These are phyloP conservation scores for Araneus ventricosus DNA, from an alignment of 1,140 invertebrate genomes.

Conservation along the genomic window DNA sequence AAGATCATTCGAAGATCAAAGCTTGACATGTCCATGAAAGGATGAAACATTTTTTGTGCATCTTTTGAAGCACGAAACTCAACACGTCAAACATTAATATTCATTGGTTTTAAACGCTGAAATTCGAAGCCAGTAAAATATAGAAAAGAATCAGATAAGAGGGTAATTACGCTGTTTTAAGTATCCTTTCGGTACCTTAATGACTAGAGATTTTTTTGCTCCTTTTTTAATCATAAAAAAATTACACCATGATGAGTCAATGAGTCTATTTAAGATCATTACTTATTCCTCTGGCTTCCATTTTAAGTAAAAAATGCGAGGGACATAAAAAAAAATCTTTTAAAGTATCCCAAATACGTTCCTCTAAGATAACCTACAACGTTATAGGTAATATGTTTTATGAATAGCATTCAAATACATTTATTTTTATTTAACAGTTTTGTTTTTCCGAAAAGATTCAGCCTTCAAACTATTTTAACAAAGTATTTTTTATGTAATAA, in stretches of 20 bases:
- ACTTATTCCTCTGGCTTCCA: background rate
- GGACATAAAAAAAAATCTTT: background rate
- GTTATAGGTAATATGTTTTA: too few species aligned
- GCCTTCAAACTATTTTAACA: too few species aligned
- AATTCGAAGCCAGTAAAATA: background rate
- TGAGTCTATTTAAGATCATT: background rate
- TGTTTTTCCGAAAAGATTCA: too few species aligned
- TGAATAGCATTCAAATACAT: too few species aligned
- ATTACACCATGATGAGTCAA: background rate
- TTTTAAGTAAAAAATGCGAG: background rate
- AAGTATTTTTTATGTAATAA: too few species aligned
- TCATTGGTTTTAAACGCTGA: slow-evolving; percentile 16
- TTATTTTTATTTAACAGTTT: too few species aligned
- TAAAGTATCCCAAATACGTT: background rate
- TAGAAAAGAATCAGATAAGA: background rate
- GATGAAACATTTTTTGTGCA: background rate
- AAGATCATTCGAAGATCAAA: background rate
- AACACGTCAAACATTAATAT: background rate
- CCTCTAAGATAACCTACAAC: too few species aligned
- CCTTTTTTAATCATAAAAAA: background rate
- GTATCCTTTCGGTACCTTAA: background rate
- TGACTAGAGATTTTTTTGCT: background rate
- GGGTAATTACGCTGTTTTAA: background rate
- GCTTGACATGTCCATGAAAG: background rate
- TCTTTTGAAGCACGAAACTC: background rate